Evolutionary conservation across 2,888 invertebrate species (phyloP).

Genomic region (Caenorhabditis angaria): DNA sequence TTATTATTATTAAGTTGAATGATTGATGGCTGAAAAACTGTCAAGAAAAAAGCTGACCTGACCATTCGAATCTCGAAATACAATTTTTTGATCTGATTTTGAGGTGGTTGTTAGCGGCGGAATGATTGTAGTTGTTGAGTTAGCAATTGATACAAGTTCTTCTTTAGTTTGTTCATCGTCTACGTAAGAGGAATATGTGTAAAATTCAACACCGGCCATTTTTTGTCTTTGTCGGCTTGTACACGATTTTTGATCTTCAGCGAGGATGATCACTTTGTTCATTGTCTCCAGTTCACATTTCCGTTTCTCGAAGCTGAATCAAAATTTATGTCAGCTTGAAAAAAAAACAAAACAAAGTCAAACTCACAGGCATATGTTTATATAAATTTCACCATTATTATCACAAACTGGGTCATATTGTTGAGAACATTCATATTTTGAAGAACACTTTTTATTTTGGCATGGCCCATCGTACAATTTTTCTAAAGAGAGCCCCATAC

Average conservation of each 20-base stretch:
- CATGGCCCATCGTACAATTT: conserved; percentile 42
- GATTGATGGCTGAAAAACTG: neutral
- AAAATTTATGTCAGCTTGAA: neutral
- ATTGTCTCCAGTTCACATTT: conserved; percentile 36
- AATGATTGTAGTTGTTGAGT: neutral
- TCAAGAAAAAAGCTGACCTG: neutral
- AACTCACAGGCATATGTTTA: conserved; percentile 58
- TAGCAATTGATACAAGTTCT: neutral
- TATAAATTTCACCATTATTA: conserved; percentile 51
- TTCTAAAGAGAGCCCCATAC: conserved; percentile 12
- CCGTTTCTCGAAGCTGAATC: conserved; percentile 39
- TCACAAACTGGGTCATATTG: conserved; percentile 60
- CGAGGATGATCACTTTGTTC: conserved; percentile 27
- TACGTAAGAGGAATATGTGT: conserved; percentile 19
- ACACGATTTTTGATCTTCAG: conserved; percentile 37
- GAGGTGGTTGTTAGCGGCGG: conserved; percentile 9
- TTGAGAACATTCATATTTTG: conserved; percentile 48
- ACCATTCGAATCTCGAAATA: neutral
- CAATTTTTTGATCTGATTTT: conserved; percentile 8
- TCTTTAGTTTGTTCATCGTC: conserved; percentile 19
- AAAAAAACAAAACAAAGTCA: neutral
- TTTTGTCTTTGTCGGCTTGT: conserved; percentile 13
- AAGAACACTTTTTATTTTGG: conserved; percentile 28
- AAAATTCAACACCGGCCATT: conserved; percentile 37
- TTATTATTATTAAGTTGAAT: neutral